These are phyloP conservation scores for Phylloscopus trochilus DNA, from an alignment of 2,113 vertebrate genomes.

Conservation along the genomic window DNA sequence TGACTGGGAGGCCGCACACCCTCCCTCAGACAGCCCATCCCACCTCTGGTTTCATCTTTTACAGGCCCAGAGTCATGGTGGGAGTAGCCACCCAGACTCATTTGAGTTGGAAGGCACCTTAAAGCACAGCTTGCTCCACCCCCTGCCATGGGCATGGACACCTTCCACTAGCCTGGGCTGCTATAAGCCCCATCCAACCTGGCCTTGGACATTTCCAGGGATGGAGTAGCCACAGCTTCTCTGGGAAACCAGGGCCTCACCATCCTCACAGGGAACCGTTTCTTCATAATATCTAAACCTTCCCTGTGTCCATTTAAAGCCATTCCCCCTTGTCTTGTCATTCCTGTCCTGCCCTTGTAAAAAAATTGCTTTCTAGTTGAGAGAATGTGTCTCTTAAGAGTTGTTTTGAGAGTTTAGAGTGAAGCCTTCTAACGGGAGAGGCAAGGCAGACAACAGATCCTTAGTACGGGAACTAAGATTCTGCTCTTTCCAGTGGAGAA, in stretches of 20 bases:
- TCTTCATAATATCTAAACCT: not conserved
- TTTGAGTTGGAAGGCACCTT: not conserved
- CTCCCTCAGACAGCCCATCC: not conserved
- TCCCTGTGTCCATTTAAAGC: not conserved
- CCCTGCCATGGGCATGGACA: not conserved
- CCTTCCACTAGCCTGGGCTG: not conserved
- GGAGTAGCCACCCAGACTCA: not conserved
- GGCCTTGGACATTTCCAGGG: not conserved
- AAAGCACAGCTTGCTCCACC: not conserved
- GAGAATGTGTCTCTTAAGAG: not conserved
- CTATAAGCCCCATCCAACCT: accelerated
- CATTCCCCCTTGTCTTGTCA: not conserved
- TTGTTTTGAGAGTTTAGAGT: not conserved
- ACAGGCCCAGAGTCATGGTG: not conserved
- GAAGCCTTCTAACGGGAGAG: not conserved
- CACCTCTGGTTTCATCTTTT: not conserved
- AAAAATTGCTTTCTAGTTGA: not conserved
- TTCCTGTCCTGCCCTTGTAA: not conserved
- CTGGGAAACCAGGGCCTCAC: not conserved
- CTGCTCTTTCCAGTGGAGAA: not conserved
- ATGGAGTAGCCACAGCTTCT: not conserved
- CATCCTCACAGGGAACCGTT: not conserved
- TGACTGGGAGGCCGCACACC: not conserved
- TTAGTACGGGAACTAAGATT: not conserved
- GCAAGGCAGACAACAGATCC: not conserved